Conservation (phyloP, 1,140 invertebrate genomes). For the Lamellibrachia luymesi region DNA sequence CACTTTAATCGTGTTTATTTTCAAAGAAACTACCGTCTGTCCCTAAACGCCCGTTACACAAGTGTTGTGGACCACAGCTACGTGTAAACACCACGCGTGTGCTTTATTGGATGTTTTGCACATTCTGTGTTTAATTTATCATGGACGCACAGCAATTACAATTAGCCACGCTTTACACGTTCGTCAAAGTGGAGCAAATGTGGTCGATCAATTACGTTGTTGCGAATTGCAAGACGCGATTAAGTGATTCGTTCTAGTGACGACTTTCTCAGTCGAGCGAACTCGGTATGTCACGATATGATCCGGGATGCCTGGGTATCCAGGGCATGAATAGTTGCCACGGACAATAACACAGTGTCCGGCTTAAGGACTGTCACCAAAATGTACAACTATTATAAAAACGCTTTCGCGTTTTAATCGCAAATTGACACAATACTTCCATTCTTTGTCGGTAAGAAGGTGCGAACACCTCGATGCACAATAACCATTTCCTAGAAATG, state of each 20-base stretch:
- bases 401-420: not conserved
- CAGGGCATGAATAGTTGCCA: not conserved
- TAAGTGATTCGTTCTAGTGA: not conserved
- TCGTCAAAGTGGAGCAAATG: not conserved
- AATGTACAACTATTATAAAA: not conserved
- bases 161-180: not conserved
- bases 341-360: not conserved
- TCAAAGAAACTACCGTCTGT: not conserved
- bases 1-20: not conserved
- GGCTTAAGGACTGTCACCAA: not conserved
- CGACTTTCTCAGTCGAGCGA: not conserved
- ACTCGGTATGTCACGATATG: not conserved
- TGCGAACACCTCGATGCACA: no score
- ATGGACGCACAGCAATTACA: not conserved
- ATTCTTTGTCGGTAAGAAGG: no score
- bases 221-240: not conserved
- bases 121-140: not conserved
- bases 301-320: not conserved
- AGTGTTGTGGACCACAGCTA: not conserved
- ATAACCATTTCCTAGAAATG: no score
- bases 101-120: not conserved
- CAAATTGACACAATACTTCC: not conserved
- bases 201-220: not conserved
- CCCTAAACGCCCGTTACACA: no score
- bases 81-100: not conserved